Base-by-base conservation (phyloP, 1,140 invertebrate species). In the Drosophila paulistorum region DNA sequence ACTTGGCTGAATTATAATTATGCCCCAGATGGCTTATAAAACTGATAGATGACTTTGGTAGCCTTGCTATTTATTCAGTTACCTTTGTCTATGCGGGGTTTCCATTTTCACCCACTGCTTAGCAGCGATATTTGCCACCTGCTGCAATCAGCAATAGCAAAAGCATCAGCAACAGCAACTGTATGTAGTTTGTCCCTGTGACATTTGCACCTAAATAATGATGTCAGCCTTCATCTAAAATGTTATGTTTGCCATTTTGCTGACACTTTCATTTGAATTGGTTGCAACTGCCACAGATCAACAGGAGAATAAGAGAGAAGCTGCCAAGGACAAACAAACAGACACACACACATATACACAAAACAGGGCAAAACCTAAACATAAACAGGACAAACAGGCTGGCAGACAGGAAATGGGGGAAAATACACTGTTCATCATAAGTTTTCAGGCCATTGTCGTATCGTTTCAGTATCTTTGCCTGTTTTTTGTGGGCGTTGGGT, bases 191-290 rank as follows among this genome's bases (percentile, higher is more conserved):
- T 55, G 54, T 61, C 57, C 45, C 60, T 57, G 14, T 63, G 68
- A 62, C 74, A 82, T 76, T 85, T 82, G 63, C 82, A 75, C 71
- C 81, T 81, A 62, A 77, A 83, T 81, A 80, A 80, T 71, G 64
- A 68, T 81, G 77, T 63, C 60, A 57, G 68, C 35, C 39, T 30
- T 57, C 63, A 30, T 58, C 54, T 73, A 54, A 77, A 84, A 84
- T 84, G 73, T 66, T 66, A 68, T 66, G 61, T 65, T 42, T 61
- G 71, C 65, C 51, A 59, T 57, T 59, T 55, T 76, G 71, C 65
- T 77, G 77, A 80, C 81, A 84, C 72, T 71, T 83, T 79, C 75
- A 79, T 82, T 83, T 76, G 63, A 65, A 70, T 65, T 74, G 62
- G 35, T 61, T 65, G 42, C 57, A 70, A 76, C 66, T 64, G 66